Conservation (phyloP, 2,888 invertebrate genomes). For the Leptothorax acervorum region DNA sequence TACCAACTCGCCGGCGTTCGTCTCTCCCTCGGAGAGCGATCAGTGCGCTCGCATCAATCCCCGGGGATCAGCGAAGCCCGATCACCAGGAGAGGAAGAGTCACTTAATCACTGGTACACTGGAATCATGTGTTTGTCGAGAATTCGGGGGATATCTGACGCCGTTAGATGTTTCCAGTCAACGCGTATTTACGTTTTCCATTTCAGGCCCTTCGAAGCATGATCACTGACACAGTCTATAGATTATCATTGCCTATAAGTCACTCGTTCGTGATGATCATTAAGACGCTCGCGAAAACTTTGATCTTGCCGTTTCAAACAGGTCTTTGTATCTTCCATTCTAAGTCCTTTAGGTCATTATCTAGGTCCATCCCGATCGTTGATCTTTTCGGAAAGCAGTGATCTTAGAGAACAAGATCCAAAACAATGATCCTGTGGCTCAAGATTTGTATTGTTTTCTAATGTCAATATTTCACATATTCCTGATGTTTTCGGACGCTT, state of each 20-base stretch:
- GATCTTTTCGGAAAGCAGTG: neutral
- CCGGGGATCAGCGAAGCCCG: neutral
- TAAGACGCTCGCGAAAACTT: neutral
- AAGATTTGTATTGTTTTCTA: neutral
- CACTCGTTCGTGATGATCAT: neutral
- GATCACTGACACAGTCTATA: conserved; percentile 21
- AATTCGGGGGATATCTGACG: neutral
- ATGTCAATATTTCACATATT: neutral
- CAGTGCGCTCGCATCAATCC: conserved; percentile 66
- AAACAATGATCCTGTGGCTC: neutral
- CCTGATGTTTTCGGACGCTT: neutral
- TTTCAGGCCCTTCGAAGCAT: conserved; percentile 1
- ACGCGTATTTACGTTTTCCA: conserved; percentile 4
- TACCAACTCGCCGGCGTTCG: conserved; percentile 80
- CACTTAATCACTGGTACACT: conserved; percentile 20
- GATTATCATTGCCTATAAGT: conserved; percentile 20
- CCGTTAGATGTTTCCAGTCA: conserved; percentile 12
- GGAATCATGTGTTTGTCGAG: conserved; percentile 12
- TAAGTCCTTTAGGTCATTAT: neutral
- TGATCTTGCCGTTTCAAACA: neutral
- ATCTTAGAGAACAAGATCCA: neutral
- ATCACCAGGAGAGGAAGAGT: conserved; percentile 22
- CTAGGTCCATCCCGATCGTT: neutral
- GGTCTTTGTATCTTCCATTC: conserved; percentile 9
- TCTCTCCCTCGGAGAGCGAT: conserved; percentile 71